A percentile compares a stretch with the other conserved stretches of the same genome.
phyloP scores from a whole-genome alignment of 1,140 invertebrate genomes.

The Sipha flava region DNA sequence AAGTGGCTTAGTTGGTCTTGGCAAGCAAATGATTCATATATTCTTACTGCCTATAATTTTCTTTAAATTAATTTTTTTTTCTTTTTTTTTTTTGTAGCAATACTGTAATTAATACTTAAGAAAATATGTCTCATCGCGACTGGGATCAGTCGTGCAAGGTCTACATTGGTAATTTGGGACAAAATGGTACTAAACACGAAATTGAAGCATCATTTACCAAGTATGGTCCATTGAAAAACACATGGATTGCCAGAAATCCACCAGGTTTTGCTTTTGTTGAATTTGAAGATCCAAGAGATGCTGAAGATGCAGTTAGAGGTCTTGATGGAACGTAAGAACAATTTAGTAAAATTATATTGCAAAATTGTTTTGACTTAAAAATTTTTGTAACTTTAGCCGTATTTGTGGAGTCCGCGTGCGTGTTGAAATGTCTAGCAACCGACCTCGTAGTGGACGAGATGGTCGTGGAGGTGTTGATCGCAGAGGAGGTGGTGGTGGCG shows the following conservation, averaged over 20 bases:
- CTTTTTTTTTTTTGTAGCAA: not conserved
- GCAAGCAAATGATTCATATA: too few relatives aligned
- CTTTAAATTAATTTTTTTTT: too few relatives aligned
- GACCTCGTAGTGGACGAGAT: conserved; percentile 25
- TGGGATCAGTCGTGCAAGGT: conserved; percentile 95
- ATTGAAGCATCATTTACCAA: conserved; percentile 87
- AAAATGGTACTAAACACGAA: conserved; percentile 82
- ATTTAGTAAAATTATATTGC: not conserved
- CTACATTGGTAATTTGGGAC: conserved; percentile 95
- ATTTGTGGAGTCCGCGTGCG: conserved; percentile 74
- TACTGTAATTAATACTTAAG: not conserved
- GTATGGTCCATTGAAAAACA: conserved; percentile 89
- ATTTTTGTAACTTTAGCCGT: conserved; percentile 47
- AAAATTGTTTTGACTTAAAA: not conserved
- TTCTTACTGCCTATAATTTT: too few relatives aligned
- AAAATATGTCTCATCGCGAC: conserved; percentile 56
- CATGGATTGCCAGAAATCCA: conserved; percentile 92
- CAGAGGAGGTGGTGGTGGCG: conserved; percentile 19
- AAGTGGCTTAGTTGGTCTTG: too few relatives aligned
- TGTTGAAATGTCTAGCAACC: conserved; percentile 66
- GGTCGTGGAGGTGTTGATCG: conserved; percentile 20
- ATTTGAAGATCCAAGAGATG: conserved; percentile 94
- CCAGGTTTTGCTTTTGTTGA: conserved; percentile 97
- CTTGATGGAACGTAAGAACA: conserved; percentile 84
- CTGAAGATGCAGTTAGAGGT: conserved; percentile 90